phyloP scores from a whole-genome alignment of 2,797 vertebrate species.

The Micrastur ruficollis region DNA sequence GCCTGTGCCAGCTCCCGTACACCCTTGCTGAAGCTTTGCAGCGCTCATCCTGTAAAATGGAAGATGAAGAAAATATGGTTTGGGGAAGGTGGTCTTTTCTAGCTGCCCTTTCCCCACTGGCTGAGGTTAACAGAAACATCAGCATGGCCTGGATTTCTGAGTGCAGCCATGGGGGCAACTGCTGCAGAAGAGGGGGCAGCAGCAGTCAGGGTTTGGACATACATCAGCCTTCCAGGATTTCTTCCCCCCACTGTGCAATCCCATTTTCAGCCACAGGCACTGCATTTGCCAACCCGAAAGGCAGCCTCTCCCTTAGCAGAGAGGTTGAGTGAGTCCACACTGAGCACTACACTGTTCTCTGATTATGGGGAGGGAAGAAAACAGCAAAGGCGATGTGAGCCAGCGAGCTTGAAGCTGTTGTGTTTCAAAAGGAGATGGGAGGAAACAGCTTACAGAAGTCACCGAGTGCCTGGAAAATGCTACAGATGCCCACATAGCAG shows the following conservation, averaged over 20 bases:
- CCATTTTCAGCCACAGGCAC: background rate
- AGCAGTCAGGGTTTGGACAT: background rate
- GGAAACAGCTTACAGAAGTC: background rate
- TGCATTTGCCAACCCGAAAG: background rate
- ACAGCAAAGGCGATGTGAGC: background rate
- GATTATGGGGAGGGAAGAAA: background rate
- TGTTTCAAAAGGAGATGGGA: background rate
- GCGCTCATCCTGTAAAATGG: background rate
- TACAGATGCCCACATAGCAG: background rate
- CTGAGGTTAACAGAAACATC: background rate
- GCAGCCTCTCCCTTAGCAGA: background rate
- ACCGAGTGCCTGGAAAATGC: background rate
- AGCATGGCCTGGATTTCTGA: rapidly evolving
- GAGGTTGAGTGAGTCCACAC: background rate
- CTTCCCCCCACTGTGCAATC: background rate
- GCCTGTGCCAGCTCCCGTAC: background rate
- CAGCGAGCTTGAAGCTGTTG: background rate
- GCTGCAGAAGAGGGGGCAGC: background rate
- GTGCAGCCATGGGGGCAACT: background rate
- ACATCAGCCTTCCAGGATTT: background rate
- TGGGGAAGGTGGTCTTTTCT: background rate
- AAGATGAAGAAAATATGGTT: background rate
- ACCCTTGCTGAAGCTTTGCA: background rate
- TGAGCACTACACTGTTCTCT: background rate
- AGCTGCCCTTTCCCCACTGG: background rate